A percentile compares a stretch with the other conserved stretches of the same genome.
These are phyloP conservation scores for Potorous gilbertii DNA, from an alignment of 2,797 vertebrate genomes.

Conservation along the genomic window DNA sequence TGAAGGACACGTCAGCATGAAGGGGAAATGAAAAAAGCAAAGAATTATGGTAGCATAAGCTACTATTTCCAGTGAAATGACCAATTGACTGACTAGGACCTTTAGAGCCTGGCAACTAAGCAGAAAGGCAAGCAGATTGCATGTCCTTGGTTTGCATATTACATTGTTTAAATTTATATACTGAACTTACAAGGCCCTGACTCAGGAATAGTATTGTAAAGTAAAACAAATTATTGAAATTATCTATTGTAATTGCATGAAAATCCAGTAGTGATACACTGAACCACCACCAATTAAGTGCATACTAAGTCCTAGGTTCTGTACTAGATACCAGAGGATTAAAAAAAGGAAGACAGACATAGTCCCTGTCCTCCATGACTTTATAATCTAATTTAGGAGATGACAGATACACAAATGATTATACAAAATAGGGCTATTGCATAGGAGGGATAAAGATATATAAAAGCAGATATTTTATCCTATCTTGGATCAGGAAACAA, in stretches of 20 bases:
- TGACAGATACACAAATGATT: background rate
- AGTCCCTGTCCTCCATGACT: background rate
- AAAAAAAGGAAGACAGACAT: background rate
- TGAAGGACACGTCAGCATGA: background rate
- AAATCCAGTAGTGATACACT: background rate
- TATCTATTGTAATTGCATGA: slow-evolving; percentile 8
- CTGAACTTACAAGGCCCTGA: background rate
- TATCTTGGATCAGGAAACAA: background rate
- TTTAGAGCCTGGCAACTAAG: background rate
- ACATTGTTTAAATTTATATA: background rate
- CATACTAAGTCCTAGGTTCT: background rate
- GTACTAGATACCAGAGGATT: background rate
- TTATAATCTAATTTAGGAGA: background rate
- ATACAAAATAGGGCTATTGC: background rate
- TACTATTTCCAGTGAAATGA: background rate
- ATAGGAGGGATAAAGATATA: slow-evolving; percentile 3
- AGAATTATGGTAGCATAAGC: background rate
- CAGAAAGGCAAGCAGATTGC: slow-evolving; percentile 6
- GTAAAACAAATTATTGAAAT: slow-evolving; percentile 2
- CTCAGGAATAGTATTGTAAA: slow-evolving; percentile 7
- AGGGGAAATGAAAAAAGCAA: background rate
- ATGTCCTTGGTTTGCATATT: background rate
- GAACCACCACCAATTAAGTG: background rate
- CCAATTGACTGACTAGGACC: background rate
- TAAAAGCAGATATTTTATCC: background rate